These are phyloP conservation scores for Nemurella pictetii DNA, from an alignment of 2,888 invertebrate species.

Conservation along the genomic window DNA sequence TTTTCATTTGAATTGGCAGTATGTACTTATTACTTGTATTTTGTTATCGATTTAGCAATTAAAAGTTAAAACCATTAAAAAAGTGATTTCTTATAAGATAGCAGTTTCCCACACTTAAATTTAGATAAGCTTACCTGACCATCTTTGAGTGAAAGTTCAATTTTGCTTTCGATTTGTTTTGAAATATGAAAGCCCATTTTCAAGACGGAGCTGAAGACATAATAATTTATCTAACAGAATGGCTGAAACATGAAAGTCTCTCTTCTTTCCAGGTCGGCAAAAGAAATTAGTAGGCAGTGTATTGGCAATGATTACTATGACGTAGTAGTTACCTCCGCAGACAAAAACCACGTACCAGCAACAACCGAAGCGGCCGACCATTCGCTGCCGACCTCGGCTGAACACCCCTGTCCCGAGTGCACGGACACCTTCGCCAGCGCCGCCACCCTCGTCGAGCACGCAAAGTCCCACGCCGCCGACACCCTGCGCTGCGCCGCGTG, in stretches of 20 bases:
- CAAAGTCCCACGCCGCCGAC: slow-evolving; percentile 52
- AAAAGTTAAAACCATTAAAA: not conserved
- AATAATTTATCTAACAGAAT: not conserved
- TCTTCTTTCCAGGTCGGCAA: slow-evolving; percentile 40
- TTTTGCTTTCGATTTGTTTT: too few species aligned
- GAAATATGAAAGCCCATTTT: too few species aligned
- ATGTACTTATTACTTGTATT: not conserved
- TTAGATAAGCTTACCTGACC: too few species aligned
- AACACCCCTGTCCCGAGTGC: slow-evolving; percentile 56
- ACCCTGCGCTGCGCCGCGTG: slow-evolving; percentile 31
- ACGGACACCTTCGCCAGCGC: slow-evolving; percentile 52
- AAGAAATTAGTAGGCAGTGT: slow-evolving; percentile 32
- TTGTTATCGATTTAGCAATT: not conserved
- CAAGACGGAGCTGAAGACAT: too few species aligned
- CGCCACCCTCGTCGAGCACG: slow-evolving; percentile 53
- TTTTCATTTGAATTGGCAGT: not conserved
- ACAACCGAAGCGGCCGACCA: slow-evolving; percentile 45
- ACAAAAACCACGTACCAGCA: not conserved
- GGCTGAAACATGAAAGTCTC: slow-evolving; percentile 34
- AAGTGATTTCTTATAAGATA: too few species aligned
- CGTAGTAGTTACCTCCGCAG: not conserved
- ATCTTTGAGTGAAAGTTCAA: too few species aligned
- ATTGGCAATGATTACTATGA: slow-evolving; percentile 29
- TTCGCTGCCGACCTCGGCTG: slow-evolving; percentile 53
- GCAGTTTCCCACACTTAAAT: too few species aligned